Evolutionary conservation across 92 coral and sea anemone genomes (phyloP).

Genomic region (Paragorgia papillata): DNA sequence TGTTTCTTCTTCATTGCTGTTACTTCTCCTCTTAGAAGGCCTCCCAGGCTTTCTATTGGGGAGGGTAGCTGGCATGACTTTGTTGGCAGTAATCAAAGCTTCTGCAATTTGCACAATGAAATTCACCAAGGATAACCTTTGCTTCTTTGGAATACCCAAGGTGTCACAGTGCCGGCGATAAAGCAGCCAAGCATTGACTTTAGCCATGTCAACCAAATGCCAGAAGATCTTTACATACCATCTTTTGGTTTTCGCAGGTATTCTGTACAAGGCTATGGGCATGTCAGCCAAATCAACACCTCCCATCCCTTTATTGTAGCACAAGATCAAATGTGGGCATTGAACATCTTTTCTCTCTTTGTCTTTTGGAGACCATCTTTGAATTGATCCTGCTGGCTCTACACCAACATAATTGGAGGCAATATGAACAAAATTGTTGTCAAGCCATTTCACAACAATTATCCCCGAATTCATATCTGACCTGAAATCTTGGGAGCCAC

Average conservation of each 20-base stretch:
- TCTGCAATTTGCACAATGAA: conserved; percentile 4
- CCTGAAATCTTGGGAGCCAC: conserved; percentile 41
- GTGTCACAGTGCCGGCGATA: conserved; percentile 11
- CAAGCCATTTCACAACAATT: conserved; percentile 41
- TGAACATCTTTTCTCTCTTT: conserved; percentile 17
- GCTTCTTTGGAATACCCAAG: conserved; percentile 2
- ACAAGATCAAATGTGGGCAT: conserved; percentile 8
- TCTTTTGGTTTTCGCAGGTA: conserved; percentile 12
- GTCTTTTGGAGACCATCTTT: conserved; percentile 12
- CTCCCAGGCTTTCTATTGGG: conserved; percentile 6
- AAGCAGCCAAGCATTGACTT: conserved; percentile 18
- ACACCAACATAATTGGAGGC: conserved; percentile 49
- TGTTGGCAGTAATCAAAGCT: background rate
- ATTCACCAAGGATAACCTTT: background rate
- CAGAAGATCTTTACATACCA: conserved; percentile 18
- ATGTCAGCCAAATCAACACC: conserved; percentile 17
- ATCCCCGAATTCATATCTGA: conserved; percentile 35
- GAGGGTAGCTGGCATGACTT: background rate
- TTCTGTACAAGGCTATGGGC: conserved; percentile 15
- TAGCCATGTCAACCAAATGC: too few species aligned
- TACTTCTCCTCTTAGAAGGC: conserved; percentile 10
- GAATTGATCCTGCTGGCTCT: conserved; percentile 21
- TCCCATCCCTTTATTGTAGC: conserved; percentile 42
- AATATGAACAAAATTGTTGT: conserved; percentile 40
- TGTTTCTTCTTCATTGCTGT: background rate